Evolutionary conservation across 2,797 vertebrate species (phyloP).

Genomic region (Darevskia nairensis): DNA sequence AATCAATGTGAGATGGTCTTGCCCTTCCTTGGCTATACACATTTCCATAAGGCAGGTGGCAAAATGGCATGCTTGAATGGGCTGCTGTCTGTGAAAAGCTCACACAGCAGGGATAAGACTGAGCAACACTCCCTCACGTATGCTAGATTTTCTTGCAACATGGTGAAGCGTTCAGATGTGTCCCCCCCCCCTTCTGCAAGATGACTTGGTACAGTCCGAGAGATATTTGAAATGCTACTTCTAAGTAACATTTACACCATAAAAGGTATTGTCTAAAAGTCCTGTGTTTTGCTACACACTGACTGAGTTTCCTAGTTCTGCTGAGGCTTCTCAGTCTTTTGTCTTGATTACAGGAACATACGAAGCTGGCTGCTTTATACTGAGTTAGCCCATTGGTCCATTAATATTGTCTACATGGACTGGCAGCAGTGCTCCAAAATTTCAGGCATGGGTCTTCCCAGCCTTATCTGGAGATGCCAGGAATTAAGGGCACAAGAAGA

Average conservation of each 20-base stretch:
- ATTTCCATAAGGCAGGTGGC: background rate
- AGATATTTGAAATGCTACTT: background rate
- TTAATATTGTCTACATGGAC: background rate
- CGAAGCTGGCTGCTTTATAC: no score
- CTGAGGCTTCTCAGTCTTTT: background rate
- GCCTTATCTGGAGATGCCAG: no score
- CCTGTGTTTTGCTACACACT: background rate
- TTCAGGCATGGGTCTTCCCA: no score
- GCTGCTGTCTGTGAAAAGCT: background rate
- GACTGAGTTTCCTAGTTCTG: background rate
- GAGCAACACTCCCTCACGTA: no score
- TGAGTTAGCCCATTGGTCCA: no score
- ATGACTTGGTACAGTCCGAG: background rate
- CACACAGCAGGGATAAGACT: background rate
- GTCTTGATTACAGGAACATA: no score
- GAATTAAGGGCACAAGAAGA: no score
- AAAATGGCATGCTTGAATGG: background rate
- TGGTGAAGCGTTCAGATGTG: background rate
- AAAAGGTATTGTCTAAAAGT: background rate
- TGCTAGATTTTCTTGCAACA: no score
- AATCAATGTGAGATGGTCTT: background rate
- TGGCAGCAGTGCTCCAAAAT: no score
- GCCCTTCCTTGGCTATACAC: background rate
- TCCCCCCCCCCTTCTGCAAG: background rate
- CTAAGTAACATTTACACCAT: no score